Evolutionary conservation across 2,113 vertebrate genomes (phyloP).

Genomic region (Silurus glanis): DNA sequence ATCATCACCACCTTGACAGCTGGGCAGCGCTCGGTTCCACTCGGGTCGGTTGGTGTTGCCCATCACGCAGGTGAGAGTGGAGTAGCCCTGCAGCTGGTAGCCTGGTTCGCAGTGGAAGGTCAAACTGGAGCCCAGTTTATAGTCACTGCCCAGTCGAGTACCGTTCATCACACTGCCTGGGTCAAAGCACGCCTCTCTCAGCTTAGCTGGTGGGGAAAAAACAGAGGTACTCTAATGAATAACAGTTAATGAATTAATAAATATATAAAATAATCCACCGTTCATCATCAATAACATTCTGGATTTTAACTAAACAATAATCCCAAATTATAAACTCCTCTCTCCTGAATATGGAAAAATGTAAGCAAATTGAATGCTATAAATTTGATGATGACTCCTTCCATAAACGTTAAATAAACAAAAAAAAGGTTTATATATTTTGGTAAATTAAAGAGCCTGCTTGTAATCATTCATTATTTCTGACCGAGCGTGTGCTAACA

Average conservation of each 20-base stretch:
- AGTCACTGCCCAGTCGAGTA: conserved; percentile 92
- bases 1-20: conserved; percentile 84
- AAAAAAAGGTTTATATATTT: not conserved
- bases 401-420: not conserved
- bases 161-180: conserved; percentile 98
- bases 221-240: conserved; percentile 47
- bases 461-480: not conserved
- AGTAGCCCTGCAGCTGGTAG: conserved; percentile 94
- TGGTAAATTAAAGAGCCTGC: not conserved
- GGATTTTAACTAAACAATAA: not conserved
- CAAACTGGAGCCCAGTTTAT: conserved; percentile 95
- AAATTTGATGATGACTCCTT: not conserved
- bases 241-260: not conserved
- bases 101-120: conserved; percentile 96
- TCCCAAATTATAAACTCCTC: not conserved
- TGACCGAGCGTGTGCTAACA: not conserved
- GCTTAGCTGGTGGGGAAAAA: conserved; percentile 80
- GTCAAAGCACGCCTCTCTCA: conserved; percentile 97
- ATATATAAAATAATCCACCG: not conserved
- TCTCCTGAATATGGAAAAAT: not conserved
- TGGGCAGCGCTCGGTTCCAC: conserved; percentile 92
- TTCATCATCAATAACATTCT: not conserved
- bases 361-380: not conserved
- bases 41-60: conserved; percentile 93
- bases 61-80: conserved; percentile 96